Evolutionary conservation across 2,113 vertebrate genomes (phyloP).

Genomic region (Setophaga petechia): DNA sequence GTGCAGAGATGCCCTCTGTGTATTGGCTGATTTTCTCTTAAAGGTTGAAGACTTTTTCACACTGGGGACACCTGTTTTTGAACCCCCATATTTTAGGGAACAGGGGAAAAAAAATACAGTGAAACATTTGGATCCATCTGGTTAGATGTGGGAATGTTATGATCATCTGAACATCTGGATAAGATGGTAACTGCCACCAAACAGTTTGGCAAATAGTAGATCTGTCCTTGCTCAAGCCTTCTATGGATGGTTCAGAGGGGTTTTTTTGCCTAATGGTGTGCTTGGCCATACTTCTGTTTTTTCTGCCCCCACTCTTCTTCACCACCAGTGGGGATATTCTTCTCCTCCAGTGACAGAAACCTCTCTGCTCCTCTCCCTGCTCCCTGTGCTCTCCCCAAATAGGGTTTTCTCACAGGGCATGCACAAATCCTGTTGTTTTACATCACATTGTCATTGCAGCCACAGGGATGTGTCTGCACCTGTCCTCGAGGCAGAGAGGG

Average conservation of each 20-base stretch:
- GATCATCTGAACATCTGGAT: not conserved
- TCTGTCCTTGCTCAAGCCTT: not conserved
- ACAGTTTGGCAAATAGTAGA: not conserved
- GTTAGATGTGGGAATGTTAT: not conserved
- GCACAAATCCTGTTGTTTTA: not conserved
- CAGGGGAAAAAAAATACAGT: not conserved
- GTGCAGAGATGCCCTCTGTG: not conserved
- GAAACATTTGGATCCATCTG: conserved; percentile 48
- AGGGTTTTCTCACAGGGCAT: not conserved
- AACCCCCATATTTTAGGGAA: not conserved
- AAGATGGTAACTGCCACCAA: not conserved
- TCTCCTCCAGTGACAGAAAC: not conserved
- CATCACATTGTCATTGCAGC: not conserved
- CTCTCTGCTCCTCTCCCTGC: not conserved
- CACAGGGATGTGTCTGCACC: not conserved
- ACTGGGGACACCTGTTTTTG: not conserved
- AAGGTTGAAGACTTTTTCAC: not conserved
- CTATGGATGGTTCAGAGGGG: not conserved
- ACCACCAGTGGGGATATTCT: not conserved
- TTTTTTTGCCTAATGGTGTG: not conserved
- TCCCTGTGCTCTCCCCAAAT: not conserved
- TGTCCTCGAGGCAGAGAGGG: not conserved
- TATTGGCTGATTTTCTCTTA: not conserved
- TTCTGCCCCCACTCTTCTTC: not conserved
- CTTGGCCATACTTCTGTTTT: not conserved